These are phyloP conservation scores for Scolopax rusticola DNA, from an alignment of 2,797 vertebrate species.

Conservation along the genomic window DNA sequence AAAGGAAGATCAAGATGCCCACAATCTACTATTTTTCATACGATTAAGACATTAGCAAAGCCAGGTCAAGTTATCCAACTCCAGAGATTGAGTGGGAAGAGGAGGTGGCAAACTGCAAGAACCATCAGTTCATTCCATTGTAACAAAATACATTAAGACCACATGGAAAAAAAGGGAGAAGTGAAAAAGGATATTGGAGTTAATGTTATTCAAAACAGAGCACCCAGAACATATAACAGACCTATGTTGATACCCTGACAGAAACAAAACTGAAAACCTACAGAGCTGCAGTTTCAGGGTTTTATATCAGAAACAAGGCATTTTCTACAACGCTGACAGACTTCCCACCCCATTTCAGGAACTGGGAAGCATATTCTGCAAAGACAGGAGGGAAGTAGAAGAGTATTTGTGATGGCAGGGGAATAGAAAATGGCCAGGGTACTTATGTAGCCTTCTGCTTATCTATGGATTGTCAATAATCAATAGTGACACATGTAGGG, in stretches of 20 bases:
- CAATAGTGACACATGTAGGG: rapidly evolving
- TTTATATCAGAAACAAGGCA: not conserved
- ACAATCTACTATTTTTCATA: not conserved
- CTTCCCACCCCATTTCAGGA: not conserved
- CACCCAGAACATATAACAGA: not conserved
- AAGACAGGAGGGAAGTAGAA: not conserved
- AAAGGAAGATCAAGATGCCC: not conserved
- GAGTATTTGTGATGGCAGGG: not conserved
- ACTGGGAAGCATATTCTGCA: not conserved
- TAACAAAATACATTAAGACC: not conserved
- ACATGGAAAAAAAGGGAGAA: not conserved
- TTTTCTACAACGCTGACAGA: not conserved
- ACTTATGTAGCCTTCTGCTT: rapidly evolving
- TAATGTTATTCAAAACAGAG: not conserved
- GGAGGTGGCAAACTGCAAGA: not conserved
- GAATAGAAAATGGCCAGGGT: not conserved
- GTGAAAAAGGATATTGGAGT: not conserved
- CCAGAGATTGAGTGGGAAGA: not conserved
- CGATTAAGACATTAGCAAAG: not conserved
- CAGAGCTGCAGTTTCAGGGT: not conserved
- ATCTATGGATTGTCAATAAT: not conserved
- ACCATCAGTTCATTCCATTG: not conserved
- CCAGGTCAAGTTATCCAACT: not conserved
- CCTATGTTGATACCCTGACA: not conserved
- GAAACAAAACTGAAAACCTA: not conserved